phyloP scores from a whole-genome alignment of 2,888 invertebrate genomes.

The Caenorhabditis doughertyi region DNA sequence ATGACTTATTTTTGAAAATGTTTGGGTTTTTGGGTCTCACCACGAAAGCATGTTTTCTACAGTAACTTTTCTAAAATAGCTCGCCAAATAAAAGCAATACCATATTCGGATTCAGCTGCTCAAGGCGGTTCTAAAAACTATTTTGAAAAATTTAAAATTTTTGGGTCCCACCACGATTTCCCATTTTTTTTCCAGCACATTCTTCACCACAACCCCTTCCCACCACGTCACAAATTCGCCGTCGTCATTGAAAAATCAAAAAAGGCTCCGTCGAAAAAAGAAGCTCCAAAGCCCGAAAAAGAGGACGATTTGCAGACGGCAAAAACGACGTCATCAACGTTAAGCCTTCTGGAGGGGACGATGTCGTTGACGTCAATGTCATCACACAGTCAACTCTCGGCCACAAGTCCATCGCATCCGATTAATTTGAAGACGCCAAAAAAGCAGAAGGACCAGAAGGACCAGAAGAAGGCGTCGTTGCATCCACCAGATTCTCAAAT shows the following conservation, averaged over 20 bases:
- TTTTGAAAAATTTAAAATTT: not conserved
- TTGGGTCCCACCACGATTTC: not conserved
- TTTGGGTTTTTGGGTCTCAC: too few species aligned
- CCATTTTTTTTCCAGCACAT: slow-evolving; percentile 41
- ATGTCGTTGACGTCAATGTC: slow-evolving; percentile 49
- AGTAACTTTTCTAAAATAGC: too few species aligned
- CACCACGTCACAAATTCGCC: slow-evolving; percentile 41
- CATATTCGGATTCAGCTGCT: too few species aligned
- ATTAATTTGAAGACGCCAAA: slow-evolving; percentile 29
- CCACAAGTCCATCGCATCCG: slow-evolving; percentile 36
- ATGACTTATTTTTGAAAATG: too few species aligned
- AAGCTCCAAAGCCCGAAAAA: not conserved
- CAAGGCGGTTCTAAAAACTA: too few species aligned
- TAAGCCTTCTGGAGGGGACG: slow-evolving; percentile 39
- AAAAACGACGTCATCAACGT: not conserved
- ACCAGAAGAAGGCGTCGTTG: not conserved
- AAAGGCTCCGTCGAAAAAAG: too few species aligned
- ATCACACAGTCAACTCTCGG: slow-evolving; percentile 34
- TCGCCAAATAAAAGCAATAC: too few species aligned
- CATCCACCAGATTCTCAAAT: slow-evolving; percentile 6
- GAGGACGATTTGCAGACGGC: slow-evolving; percentile 11
- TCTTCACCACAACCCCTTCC: slow-evolving; percentile 56
- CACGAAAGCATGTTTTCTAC: too few species aligned
- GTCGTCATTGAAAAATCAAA: slow-evolving; percentile 11
- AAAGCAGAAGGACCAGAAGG: too few species aligned